Percentiles rank a stretch among this genome's conserved stretches.
These are phyloP conservation scores for Hylia prasina DNA, from an alignment of 2,113 vertebrate species.

Conservation along the genomic window DNA sequence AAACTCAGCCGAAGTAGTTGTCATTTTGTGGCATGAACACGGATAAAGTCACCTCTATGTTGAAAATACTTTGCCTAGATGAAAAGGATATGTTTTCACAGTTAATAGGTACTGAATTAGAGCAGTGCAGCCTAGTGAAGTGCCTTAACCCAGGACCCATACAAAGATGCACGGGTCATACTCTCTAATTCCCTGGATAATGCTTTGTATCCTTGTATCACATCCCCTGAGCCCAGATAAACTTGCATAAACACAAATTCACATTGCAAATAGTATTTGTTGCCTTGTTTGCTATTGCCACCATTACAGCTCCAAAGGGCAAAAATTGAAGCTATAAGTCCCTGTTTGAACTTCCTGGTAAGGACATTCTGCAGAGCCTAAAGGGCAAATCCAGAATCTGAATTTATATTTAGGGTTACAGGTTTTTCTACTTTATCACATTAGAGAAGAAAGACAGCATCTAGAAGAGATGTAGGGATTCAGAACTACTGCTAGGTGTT, in stretches of 20 bases:
- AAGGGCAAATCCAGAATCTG: neutral
- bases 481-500: neutral
- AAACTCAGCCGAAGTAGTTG: neutral
- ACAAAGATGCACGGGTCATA: rapidly evolving
- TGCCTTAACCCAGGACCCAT: rapidly evolving
- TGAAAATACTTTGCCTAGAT: neutral
- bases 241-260: neutral
- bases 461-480: neutral
- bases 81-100: neutral
- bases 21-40: neutral
- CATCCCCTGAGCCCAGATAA: neutral
- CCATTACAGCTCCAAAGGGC: neutral
- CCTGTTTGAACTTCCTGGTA: neutral
- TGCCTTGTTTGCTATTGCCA: neutral
- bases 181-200: neutral
- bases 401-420: neutral
- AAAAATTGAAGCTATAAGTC: neutral
- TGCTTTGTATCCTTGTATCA: neutral
- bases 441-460: neutral
- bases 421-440: neutral
- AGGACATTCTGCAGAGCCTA: neutral
- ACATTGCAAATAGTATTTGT: neutral
- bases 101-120: neutral
- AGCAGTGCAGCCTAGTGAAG: neutral
- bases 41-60: neutral